Percentiles rank a stretch among this genome's conserved stretches.
These are phyloP conservation scores for Cynodonichthys magdalenae DNA, from an alignment of 2,797 vertebrate genomes.

Conservation along the genomic window DNA sequence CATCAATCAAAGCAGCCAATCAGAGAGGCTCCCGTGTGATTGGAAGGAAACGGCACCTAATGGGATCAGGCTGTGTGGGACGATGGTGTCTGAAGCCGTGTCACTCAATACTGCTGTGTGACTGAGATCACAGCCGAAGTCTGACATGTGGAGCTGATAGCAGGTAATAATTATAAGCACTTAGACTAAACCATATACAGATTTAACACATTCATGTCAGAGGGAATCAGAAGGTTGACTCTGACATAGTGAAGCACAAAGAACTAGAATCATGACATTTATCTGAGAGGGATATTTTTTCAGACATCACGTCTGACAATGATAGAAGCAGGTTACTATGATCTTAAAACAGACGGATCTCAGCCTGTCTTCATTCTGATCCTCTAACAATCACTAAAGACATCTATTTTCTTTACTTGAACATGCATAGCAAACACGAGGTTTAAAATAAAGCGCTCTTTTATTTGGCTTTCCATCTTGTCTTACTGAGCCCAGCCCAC, in stretches of 20 bases:
- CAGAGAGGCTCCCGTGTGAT: constrained; percentile 62
- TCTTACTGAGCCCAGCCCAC: constrained; percentile 62
- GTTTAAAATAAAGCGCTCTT: constrained; percentile 24
- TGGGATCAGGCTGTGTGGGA: constrained; percentile 76
- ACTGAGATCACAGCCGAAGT: constrained; percentile 56
- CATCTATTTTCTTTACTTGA: constrained; percentile 50
- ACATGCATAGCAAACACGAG: constrained; percentile 37
- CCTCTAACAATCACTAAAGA: constrained; percentile 13
- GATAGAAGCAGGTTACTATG: background rate
- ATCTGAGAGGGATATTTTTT: constrained; percentile 11
- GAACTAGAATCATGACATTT: background rate
- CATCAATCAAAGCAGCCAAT: constrained; percentile 74
- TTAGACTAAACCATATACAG: constrained; percentile 40
- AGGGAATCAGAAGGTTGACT: constrained; percentile 46
- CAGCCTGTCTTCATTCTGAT: constrained; percentile 13
- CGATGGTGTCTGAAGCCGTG: constrained; percentile 53
- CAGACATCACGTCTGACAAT: background rate
- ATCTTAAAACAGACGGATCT: constrained; percentile 2
- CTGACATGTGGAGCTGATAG: constrained; percentile 47
- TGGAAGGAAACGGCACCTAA: constrained; percentile 79
- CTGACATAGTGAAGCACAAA: constrained; percentile 31
- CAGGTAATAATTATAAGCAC: constrained; percentile 53
- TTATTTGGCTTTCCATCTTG: constrained; percentile 14
- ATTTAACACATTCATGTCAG: constrained; percentile 47
- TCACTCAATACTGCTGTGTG: constrained; percentile 66